These are phyloP conservation scores for Spea bombifrons DNA, from an alignment of 2,113 vertebrate genomes.

Conservation along the genomic window DNA sequence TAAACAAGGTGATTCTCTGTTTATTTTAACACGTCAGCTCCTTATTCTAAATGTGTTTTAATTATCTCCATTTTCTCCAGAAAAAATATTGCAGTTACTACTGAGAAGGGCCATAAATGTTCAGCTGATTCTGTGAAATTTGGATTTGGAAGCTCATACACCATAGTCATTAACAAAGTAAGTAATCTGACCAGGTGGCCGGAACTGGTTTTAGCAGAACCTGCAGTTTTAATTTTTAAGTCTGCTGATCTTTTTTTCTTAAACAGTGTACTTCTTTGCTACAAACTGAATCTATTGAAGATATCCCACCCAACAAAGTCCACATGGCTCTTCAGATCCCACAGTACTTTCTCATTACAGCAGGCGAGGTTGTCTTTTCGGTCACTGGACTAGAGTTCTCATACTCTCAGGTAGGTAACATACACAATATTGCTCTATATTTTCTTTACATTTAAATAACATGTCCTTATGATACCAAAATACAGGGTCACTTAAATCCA, in stretches of 20 bases:
- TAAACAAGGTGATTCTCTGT: neutral
- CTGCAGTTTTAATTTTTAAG: too few relatives aligned
- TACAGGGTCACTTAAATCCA: too few relatives aligned
- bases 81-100: neutral
- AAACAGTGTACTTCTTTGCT: constrained; percentile 5
- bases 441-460: too few relatives aligned
- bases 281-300: constrained; percentile 42
- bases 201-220: too few relatives aligned
- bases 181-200: constrained; percentile 38
- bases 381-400: constrained; percentile 93
- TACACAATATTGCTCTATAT: too few relatives aligned
- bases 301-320: constrained; percentile 78
- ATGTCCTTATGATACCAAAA: too few relatives aligned
- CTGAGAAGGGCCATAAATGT: neutral
- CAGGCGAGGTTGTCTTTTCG: constrained; percentile 89
- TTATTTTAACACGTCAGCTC: neutral
- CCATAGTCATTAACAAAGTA: constrained; percentile 67
- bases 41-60: neutral
- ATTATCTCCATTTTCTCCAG: constrained; percentile 49
- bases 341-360: constrained; percentile 91
- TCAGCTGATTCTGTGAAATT: constrained; percentile 47
- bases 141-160: constrained; percentile 79
- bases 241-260: neutral
- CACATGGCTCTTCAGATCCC: constrained; percentile 92
- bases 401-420: constrained; percentile 83